Percentiles rank a stretch among this genome's conserved stretches.
phyloP scores from a whole-genome alignment of 2,888 invertebrate species.

The Periphyllus acericola region DNA sequence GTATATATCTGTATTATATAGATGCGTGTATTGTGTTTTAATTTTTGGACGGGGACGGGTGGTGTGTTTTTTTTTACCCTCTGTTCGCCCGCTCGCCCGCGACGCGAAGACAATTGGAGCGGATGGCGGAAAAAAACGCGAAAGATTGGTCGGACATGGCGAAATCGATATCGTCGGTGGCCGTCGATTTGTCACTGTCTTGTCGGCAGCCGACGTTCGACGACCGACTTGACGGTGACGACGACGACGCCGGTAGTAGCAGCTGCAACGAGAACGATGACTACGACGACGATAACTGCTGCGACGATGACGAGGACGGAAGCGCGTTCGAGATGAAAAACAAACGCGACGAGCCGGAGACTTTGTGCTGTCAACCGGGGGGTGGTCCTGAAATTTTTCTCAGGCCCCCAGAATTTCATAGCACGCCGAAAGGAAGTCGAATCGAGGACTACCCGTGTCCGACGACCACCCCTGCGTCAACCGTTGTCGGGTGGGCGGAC shows the following conservation, averaged over 20 bases:
- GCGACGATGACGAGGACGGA: neutral
- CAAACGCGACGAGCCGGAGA: neutral
- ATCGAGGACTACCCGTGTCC: neutral
- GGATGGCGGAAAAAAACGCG: neutral
- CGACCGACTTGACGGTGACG: neutral
- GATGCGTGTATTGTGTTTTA: too few relatives aligned
- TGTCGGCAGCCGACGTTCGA: neutral
- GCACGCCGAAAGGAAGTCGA: neutral
- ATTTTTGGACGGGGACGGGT: too few relatives aligned
- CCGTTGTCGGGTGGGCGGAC: neutral
- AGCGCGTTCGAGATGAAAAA: neutral
- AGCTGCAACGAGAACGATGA: neutral
- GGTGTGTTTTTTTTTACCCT: neutral
- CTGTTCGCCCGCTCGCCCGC: neutral
- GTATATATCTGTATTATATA: too few relatives aligned
- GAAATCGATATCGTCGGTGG: neutral
- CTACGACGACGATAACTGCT: neutral
- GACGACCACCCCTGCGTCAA: neutral
- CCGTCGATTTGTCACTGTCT: neutral
- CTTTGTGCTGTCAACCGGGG: neutral
- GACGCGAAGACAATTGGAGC: neutral
- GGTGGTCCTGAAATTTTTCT: neutral
- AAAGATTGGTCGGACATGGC: neutral
- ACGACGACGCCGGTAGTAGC: too few relatives aligned
- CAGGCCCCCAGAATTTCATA: neutral